Evolutionary conservation across 1,140 invertebrate genomes (phyloP).

Genomic region (Cheumatopsyche charites): DNA sequence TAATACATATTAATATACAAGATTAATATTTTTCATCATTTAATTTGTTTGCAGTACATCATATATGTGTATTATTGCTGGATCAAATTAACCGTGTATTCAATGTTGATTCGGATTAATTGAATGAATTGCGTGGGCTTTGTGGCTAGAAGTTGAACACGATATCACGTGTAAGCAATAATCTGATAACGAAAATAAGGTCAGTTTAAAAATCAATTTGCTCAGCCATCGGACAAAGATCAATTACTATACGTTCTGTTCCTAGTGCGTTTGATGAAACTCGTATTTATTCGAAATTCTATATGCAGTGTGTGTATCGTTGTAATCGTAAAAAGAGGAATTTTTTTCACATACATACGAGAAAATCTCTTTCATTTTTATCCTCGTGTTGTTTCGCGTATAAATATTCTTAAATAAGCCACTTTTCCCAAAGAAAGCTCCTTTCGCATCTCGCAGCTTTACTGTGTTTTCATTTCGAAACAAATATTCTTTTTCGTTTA

Average conservation of each 20-base stretch:
- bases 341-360: too few relatives aligned
- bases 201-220: slow-evolving; percentile 31
- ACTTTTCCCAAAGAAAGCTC: slow-evolving; percentile 13
- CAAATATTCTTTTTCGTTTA: slow-evolving; percentile 15
- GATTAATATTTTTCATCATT: too few relatives aligned
- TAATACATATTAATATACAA: too few relatives aligned
- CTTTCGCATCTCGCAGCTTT: slow-evolving; percentile 3
- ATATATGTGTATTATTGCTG: neutral
- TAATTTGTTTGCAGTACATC: too few relatives aligned
- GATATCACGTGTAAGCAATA: slow-evolving; percentile 19
- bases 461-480: slow-evolving; percentile 25
- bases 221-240: neutral
- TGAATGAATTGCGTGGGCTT: slow-evolving; percentile 22
- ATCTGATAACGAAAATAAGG: slow-evolving; percentile 27
- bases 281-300: neutral
- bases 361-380: slow-evolving; percentile 7
- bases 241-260: too few relatives aligned
- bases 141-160: neutral
- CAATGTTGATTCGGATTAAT: slow-evolving; percentile 16
- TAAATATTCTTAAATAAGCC: slow-evolving; percentile 28
- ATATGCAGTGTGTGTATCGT: too few relatives aligned
- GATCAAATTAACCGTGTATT: neutral
- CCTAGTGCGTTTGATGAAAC: neutral
- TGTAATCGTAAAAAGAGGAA: too few relatives aligned
- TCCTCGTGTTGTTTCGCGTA: neutral